These are phyloP conservation scores for Cryptophagus acutangulus DNA, from an alignment of 2,888 invertebrate species.

Conservation along the genomic window DNA sequence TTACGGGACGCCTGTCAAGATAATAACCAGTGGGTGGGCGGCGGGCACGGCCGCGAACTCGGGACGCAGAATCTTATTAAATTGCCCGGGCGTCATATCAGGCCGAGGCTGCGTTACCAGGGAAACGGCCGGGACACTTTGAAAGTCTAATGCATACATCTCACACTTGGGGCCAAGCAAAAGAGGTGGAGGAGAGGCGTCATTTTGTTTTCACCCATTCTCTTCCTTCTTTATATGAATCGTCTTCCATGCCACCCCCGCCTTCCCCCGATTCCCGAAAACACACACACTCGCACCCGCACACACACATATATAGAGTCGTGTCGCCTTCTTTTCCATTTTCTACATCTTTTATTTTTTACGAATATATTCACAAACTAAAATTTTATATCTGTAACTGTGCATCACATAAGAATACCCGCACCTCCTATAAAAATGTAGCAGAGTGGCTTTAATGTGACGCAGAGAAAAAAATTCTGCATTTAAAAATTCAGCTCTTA, in stretches of 20 bases:
- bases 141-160: slow-evolving; percentile 51
- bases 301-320: too few relatives aligned
- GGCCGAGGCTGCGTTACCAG: slow-evolving; percentile 61
- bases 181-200: slow-evolving; percentile 29
- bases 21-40: slow-evolving; percentile 33
- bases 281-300: too few relatives aligned
- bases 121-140: slow-evolving; percentile 61
- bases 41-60: slow-evolving; percentile 37
- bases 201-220: slow-evolving; percentile 48
- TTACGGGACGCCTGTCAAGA: slow-evolving; percentile 35
- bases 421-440: too few relatives aligned
- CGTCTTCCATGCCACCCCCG: slow-evolving; percentile 15
- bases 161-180: slow-evolving; percentile 43
- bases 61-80: slow-evolving; percentile 52
- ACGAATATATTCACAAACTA: too few relatives aligned
- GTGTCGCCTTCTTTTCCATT: too few relatives aligned
- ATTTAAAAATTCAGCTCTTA: too few relatives aligned
- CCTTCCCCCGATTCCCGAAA: too few relatives aligned
- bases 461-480: too few relatives aligned
- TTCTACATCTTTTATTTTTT: too few relatives aligned
- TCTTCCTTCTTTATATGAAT: slow-evolving; percentile 41
- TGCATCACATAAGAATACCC: too few relatives aligned
- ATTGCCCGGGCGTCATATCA: slow-evolving; percentile 62
- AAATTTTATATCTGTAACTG: too few relatives aligned
- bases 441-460: too few relatives aligned